Conservation (phyloP, 2,888 invertebrate genomes). For the Loripinus fragilis region DNA sequence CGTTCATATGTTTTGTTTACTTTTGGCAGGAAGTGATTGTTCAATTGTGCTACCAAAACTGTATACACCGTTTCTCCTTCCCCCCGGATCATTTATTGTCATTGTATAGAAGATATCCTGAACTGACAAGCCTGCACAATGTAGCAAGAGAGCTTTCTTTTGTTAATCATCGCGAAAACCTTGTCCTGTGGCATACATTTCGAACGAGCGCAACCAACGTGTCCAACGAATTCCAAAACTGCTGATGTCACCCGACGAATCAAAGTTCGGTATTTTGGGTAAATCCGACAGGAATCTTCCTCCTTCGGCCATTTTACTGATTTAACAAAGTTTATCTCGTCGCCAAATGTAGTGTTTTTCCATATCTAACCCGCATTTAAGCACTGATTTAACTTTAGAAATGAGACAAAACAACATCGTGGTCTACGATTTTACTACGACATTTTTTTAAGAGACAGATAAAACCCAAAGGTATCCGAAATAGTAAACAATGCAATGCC, state of each 20-base stretch:
- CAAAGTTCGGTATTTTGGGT: constrained; percentile 19
- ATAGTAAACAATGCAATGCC: too few species aligned
- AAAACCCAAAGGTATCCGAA: too few species aligned
- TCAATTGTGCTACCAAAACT: constrained; percentile 11
- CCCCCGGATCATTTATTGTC: not conserved
- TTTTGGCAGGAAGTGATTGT: constrained; percentile 28
- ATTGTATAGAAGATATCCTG: constrained; percentile 33
- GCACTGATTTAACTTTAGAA: too few species aligned
- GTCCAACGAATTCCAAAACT: constrained; percentile 24
- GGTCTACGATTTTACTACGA: too few species aligned
- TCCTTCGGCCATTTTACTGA: not conserved
- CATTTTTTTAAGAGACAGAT: too few species aligned
- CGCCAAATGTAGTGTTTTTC: too few species aligned
- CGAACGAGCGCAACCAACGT: constrained; percentile 22
- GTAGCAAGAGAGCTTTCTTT: constrained; percentile 26
- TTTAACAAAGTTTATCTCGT: not conserved
- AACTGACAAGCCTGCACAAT: constrained; percentile 17
- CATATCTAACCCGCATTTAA: too few species aligned
- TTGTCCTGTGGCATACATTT: constrained; percentile 19
- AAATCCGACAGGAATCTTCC: not conserved
- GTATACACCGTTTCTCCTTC: constrained; percentile 15
- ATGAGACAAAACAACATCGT: too few species aligned
- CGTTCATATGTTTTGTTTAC: constrained; percentile 26
- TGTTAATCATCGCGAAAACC: not conserved
- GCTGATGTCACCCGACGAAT: constrained; percentile 26